Evolutionary conservation across 2,797 vertebrate species (phyloP), one percentile per base, ranked within the genome.

Genomic region (Sebastes ruberrimus): DNA sequence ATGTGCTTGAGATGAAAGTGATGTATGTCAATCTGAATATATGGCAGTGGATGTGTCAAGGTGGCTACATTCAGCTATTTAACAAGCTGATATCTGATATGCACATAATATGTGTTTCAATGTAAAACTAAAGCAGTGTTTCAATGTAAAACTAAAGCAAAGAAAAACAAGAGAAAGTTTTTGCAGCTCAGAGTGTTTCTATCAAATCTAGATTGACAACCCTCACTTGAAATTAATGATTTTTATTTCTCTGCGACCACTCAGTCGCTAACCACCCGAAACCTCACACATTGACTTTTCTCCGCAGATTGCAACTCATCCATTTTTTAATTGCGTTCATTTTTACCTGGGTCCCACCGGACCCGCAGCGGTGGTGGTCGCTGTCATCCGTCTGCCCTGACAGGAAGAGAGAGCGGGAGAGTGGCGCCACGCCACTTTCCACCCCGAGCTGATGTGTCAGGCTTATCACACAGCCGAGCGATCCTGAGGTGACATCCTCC

Each of bases 401-500:
- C 96, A 96, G 93, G 87, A 81, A 76, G 88, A 78, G 90, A 80
- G 93, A 84, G 92, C 52, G 87, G 82, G 85, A 82, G 88, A 86
- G 90, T 42, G 89, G 86, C 87, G 90, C 91, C 89, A 90, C 86
- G 87, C 92, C 93, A 93, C 94, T 93, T 92, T 92, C 92, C 91
- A 92, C 92, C 92, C 92, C 88, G 14, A 94, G 93, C 94, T 94
- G 94, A 95, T 94, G 95, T 95, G 96, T 95, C 95, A 94, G 94
- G 94, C 95, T 95, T 95, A 96, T 96, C 96, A 96, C 95, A 95
- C 95, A 94, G 95, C 90, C 91, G 92, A 96, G 94, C 93, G 90
- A 95, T 95, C 94, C 94, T 49, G 95, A 95, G 95, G 95, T 96
- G 96, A 96, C 96, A 96, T 95, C 95, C 95, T 96, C 96, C 94